Percentiles rank a stretch among this genome's conserved stretches.
Evolutionary conservation across 2,113 vertebrate species (phyloP).

Genomic region (Pituophis catenifer): DNA sequence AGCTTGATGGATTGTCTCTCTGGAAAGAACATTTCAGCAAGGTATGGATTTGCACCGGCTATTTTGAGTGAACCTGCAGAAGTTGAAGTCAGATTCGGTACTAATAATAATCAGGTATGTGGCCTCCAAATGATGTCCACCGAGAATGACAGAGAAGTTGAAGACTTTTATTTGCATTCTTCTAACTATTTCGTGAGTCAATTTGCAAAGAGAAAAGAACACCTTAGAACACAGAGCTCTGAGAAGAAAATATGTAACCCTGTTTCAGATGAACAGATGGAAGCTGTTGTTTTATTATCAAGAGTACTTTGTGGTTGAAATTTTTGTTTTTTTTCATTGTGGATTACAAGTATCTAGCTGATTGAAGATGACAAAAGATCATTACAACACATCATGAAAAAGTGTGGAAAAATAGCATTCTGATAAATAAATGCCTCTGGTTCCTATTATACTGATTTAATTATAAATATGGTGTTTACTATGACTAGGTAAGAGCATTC

Average conservation of each 20-base stretch:
- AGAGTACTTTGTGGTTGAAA: background rate
- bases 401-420: background rate
- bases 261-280: background rate
- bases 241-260: background rate
- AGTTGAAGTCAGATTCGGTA: background rate
- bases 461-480: background rate
- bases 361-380: background rate
- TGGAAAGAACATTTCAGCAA: conserved; percentile 14
- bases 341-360: background rate
- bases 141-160: background rate
- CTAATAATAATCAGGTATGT: conserved; percentile 15
- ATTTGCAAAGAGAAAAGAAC: background rate
- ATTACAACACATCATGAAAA: background rate
- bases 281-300: conserved; percentile 8
- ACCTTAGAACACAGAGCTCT: background rate
- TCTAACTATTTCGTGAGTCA: conserved; percentile 13
- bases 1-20: conserved; percentile 9
- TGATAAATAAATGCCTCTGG: background rate
- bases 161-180: conserved; percentile 5
- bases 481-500: background rate
- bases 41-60: background rate
- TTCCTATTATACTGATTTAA: background rate
- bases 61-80: conserved; percentile 13
- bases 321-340: background rate
- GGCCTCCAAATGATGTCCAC: background rate